phyloP scores from a whole-genome alignment of 1,140 invertebrate species.

The Agraylea sexmaculata region DNA sequence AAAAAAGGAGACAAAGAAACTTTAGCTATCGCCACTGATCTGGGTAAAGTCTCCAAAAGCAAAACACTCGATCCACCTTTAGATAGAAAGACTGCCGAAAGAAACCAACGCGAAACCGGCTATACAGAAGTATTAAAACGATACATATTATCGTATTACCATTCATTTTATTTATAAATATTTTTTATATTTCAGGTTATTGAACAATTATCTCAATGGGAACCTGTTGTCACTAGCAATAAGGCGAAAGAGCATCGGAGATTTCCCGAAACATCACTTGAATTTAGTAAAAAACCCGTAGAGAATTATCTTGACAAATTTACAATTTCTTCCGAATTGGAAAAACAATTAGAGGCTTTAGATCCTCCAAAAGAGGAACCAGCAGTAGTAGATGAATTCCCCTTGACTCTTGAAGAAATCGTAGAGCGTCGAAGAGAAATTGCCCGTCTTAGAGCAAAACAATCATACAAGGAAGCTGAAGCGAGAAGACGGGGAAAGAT shows the following conservation, averaged over 20 bases:
- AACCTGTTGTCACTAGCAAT: slow-evolving; percentile 69
- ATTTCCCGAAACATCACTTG: slow-evolving; percentile 60
- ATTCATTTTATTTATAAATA: no score
- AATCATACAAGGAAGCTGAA: slow-evolving; percentile 64
- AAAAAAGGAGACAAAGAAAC: no score
- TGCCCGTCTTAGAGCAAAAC: slow-evolving; percentile 68
- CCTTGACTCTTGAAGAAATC: slow-evolving; percentile 70
- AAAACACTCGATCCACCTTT: slow-evolving; percentile 60
- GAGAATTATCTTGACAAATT: slow-evolving; percentile 46
- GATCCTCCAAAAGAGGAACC: slow-evolving; percentile 34
- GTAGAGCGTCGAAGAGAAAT: slow-evolving; percentile 58
- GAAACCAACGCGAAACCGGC: slow-evolving; percentile 60
- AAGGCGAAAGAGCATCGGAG: slow-evolving; percentile 60
- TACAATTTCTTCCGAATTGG: slow-evolving; percentile 50
- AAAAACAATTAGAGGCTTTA: slow-evolving; percentile 47
- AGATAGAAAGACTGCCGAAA: slow-evolving; percentile 61
- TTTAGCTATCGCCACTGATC: slow-evolving; percentile 43
- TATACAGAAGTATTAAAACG: slow-evolving; percentile 72
- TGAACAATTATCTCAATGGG: slow-evolving; percentile 71
- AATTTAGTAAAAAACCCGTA: slow-evolving; percentile 35
- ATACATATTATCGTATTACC: no score
- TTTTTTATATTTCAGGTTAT: no score
- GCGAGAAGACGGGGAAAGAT: slow-evolving; percentile 63
- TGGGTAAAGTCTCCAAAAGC: slow-evolving; percentile 51
- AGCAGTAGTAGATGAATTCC: slow-evolving; percentile 37